phyloP scores from a whole-genome alignment of 1,140 invertebrate genomes.

The Leguminivora glycinivorella region DNA sequence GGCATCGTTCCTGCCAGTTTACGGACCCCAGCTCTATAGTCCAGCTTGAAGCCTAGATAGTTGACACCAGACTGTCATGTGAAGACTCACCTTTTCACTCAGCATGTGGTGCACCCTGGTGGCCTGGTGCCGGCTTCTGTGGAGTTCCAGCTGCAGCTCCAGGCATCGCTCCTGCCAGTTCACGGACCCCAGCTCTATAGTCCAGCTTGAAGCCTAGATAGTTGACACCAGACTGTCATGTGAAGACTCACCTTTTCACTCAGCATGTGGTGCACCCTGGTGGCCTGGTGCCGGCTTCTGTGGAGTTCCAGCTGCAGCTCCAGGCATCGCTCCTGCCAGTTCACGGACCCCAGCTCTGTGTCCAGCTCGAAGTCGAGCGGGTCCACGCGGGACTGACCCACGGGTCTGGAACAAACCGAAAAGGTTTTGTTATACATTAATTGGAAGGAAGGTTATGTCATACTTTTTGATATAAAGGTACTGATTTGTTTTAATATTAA shows the following conservation, averaged over 20 bases:
- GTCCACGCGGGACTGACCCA: slow-evolving; percentile 68
- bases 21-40: slow-evolving; percentile 64
- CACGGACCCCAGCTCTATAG: slow-evolving; percentile 65
- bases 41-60: slow-evolving; percentile 77
- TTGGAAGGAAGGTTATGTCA: too few relatives aligned
- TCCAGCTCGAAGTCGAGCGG: slow-evolving; percentile 78
- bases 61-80: slow-evolving; percentile 70
- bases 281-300: slow-evolving; percentile 89
- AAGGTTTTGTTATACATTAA: not conserved
- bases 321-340: slow-evolving; percentile 92
- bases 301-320: slow-evolving; percentile 91
- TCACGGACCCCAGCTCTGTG: slow-evolving; percentile 72
- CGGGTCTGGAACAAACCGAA: slow-evolving; percentile 49
- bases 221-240: not conserved
- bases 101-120: slow-evolving; percentile 91
- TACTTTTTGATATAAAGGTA: too few relatives aligned
- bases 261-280: slow-evolving; percentile 90
- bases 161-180: slow-evolving; percentile 93
- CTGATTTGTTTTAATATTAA: too few relatives aligned
- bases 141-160: slow-evolving; percentile 89
- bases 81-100: too few relatives aligned
- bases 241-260: slow-evolving; percentile 87
- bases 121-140: slow-evolving; percentile 89
- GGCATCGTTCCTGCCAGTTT: slow-evolving; percentile 91
- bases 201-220: slow-evolving; percentile 76